Evolutionary conservation across 2,113 vertebrate species (phyloP).

Genomic region (Triplophysa siluroides): DNA sequence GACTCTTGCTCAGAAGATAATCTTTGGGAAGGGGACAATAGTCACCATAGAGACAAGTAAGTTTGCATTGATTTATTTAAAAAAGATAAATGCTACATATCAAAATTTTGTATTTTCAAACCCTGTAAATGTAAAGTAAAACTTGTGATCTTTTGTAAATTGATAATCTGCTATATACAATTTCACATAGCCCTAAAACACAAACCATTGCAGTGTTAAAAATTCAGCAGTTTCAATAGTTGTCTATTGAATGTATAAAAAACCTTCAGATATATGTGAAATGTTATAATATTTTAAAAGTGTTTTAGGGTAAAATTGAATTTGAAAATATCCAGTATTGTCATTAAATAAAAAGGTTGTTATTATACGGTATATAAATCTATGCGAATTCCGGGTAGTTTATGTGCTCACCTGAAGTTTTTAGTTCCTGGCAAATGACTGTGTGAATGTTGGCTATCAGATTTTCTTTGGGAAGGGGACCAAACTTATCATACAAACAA

Average conservation of each 20-base stretch:
- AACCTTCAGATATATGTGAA: not conserved
- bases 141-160: not conserved
- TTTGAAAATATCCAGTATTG: too few relatives aligned
- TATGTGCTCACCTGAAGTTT: not conserved
- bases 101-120: not conserved
- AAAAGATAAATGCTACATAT: not conserved
- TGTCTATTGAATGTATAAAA: not conserved
- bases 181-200: not conserved
- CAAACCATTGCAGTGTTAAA: not conserved
- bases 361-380: too few relatives aligned
- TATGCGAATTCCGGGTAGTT: too few relatives aligned
- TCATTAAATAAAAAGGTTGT: too few relatives aligned
- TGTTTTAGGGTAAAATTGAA: not conserved
- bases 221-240: not conserved
- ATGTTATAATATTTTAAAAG: not conserved
- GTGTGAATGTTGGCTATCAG: slow-evolving; percentile 29
- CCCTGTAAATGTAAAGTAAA: not conserved
- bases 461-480: slow-evolving; percentile 29
- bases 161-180: not conserved
- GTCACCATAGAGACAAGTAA: slow-evolving; percentile 50
- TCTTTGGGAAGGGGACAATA: slow-evolving; percentile 53
- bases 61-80: not conserved
- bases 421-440: slow-evolving; percentile 5
- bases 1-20: slow-evolving; percentile 16
- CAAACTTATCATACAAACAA: not conserved